Evolutionary conservation across 1,140 invertebrate species (phyloP), one percentile per base, ranked within the genome.

Genomic region (Bathynomus jamesi): DNA sequence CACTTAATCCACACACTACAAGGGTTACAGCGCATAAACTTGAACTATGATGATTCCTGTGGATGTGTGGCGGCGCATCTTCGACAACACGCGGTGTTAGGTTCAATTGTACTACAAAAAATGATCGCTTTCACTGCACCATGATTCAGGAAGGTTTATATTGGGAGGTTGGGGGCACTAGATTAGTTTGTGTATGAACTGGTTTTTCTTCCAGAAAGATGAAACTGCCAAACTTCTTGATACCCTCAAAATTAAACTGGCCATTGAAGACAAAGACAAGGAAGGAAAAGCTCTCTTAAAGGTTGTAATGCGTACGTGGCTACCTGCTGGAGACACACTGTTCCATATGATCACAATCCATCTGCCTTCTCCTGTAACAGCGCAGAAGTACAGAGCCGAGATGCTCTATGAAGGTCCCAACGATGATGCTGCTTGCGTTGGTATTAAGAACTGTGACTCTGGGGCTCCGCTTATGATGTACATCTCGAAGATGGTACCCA

Each of bases 291-390:
- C 89, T 75, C 84, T 96, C 61, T 85, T 96, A 71, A 96, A 96
- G 86, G 91, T 96, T 79, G 92, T 99, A 31, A 99, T 99, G 96
- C 89, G 96, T 81, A 94, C 93, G 67, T 99, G 98, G 98, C 86
- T 99, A 81, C 97, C 97, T 72, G 98, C 97, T 85, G 98, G 98
- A 80, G 97, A 99, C 84, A 95, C 97, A 82, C 85, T 99, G 78
- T 92, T 99, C 88, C 95, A 99, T 87, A 99, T 99, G 98, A 99
- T 99, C 85, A 95, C 95, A 83, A 98, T 99, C 82, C 97, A 99
- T 83, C 86, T 99, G 81, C 98, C 98, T 74, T 99, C 97, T 28
- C 98, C 98, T 53, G 96, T 99, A 28, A 94, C 94, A 71, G 96
- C 98, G 74, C 98, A 99, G 84, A 96, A 93, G 81, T 99, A 99